Conservation (phyloP, 2,113 vertebrate genomes). For the Pungitius pungitius region DNA sequence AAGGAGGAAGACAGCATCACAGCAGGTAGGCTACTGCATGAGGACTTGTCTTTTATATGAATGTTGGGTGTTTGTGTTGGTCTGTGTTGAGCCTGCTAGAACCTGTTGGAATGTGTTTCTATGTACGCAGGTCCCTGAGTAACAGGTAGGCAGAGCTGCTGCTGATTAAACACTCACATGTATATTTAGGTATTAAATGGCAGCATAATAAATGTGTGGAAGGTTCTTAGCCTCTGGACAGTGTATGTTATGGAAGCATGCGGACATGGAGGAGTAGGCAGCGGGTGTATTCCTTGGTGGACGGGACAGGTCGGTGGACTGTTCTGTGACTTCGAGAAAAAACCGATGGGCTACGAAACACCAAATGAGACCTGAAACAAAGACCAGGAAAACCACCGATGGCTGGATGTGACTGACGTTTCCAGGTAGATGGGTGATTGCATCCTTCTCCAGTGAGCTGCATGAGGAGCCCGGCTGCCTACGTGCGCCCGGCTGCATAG, state of each 20-base stretch:
- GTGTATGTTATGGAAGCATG: neutral
- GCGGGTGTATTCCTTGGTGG: too few relatives aligned
- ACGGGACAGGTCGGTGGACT: too few relatives aligned
- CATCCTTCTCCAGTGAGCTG: neutral
- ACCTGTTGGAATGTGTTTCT: neutral
- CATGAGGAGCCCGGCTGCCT: neutral
- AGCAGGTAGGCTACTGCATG: slow-evolving; percentile 24
- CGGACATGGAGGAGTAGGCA: too few relatives aligned
- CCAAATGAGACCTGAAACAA: too few relatives aligned
- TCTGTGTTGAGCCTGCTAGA: neutral
- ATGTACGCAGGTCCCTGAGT: neutral
- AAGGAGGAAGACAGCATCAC: slow-evolving; percentile 10
- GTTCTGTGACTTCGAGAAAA: too few relatives aligned
- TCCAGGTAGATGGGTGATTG: too few relatives aligned
- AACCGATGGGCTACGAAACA: too few relatives aligned
- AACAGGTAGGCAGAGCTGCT: slow-evolving; percentile 1
- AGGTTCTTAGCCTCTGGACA: neutral
- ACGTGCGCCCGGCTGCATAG: neutral
- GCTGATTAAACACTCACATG: too few relatives aligned
- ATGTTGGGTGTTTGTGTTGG: rapidly evolving
- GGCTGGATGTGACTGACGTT: too few relatives aligned
- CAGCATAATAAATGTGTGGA: neutral
- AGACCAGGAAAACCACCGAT: too few relatives aligned
- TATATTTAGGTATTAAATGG: too few relatives aligned
- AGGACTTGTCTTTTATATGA: neutral